Evolutionary conservation across 1,140 invertebrate genomes (phyloP).

Genomic region (Dreissena rostriformis): DNA sequence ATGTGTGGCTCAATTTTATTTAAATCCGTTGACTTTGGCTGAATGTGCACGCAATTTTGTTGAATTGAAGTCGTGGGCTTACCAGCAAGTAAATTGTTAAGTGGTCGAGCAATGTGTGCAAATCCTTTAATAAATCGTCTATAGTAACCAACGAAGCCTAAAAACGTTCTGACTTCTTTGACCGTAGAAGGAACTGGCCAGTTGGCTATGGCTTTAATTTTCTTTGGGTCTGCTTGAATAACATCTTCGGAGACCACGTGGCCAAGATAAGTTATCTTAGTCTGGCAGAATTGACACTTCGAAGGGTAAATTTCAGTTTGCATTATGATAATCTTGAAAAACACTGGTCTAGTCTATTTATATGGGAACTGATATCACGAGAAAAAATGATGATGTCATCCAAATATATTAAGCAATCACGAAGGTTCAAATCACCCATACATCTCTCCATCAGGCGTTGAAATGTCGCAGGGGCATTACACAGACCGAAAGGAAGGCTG

Average conservation of each 20-base stretch:
- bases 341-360: background rate
- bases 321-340: background rate
- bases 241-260: conserved; percentile 8
- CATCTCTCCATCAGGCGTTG: no score
- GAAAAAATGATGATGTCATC: no score
- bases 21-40: no score
- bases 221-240: conserved; percentile 31
- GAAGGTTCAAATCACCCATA: no score
- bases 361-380: background rate
- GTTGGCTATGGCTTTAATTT: background rate
- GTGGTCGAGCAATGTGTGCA: background rate
- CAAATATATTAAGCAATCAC: no score
- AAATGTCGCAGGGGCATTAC: no score
- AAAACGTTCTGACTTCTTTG: conserved; percentile 8
- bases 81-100: conserved; percentile 6
- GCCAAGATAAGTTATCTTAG: background rate
- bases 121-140: background rate
- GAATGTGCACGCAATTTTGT: no score
- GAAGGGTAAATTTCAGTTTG: conserved; percentile 10
- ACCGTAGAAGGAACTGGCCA: conserved; percentile 4
- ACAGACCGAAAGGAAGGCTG: no score
- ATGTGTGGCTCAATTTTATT: no score
- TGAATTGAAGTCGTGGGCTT: background rate
- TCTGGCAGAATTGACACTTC: conserved; percentile 18
- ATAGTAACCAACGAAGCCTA: no score